Evolutionary conservation across 2,888 invertebrate genomes (phyloP).

Genomic region (Drosophila yooni): DNA sequence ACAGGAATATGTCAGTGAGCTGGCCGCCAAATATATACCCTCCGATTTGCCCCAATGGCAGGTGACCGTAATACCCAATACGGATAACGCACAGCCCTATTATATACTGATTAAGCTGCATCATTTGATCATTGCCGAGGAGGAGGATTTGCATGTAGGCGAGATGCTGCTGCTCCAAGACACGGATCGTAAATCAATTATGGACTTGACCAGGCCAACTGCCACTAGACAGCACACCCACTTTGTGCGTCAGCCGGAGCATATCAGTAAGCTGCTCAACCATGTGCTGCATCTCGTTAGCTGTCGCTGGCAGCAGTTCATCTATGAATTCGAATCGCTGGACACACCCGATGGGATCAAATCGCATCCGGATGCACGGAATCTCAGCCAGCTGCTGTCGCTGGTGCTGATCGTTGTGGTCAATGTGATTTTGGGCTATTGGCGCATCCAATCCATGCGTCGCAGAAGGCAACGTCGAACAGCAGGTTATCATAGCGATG

Average conservation of each 20-base stretch:
- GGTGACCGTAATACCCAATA: constrained; percentile 89
- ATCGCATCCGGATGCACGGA: constrained; percentile 67
- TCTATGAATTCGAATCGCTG: constrained; percentile 91
- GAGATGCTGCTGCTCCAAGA: constrained; percentile 89
- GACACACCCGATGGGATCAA: constrained; percentile 87
- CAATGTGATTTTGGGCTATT: constrained; percentile 88
- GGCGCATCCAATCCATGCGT: constrained; percentile 82
- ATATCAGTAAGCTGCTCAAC: constrained; percentile 88
- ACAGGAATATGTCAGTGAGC: constrained; percentile 92
- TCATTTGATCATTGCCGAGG: constrained; percentile 90
- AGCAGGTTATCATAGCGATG: constrained; percentile 43
- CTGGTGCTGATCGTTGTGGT: constrained; percentile 88
- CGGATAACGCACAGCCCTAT: constrained; percentile 85
- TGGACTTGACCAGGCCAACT: constrained; percentile 43
- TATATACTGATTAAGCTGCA: constrained; percentile 91
- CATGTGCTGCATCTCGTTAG: constrained; percentile 89
- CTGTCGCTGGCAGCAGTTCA: constrained; percentile 92
- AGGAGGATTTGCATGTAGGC: constrained; percentile 89
- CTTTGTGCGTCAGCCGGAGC: constrained; percentile 87
- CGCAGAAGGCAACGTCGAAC: constrained; percentile 60
- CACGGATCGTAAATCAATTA: constrained; percentile 55
- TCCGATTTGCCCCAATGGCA: constrained; percentile 92
- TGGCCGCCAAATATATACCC: constrained; percentile 91
- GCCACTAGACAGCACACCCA: constrained; percentile 84
- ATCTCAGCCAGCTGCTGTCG: constrained; percentile 86